Conservation (phyloP, 2,888 invertebrate genomes). For the Eueremaeus valkanovi region DNA sequence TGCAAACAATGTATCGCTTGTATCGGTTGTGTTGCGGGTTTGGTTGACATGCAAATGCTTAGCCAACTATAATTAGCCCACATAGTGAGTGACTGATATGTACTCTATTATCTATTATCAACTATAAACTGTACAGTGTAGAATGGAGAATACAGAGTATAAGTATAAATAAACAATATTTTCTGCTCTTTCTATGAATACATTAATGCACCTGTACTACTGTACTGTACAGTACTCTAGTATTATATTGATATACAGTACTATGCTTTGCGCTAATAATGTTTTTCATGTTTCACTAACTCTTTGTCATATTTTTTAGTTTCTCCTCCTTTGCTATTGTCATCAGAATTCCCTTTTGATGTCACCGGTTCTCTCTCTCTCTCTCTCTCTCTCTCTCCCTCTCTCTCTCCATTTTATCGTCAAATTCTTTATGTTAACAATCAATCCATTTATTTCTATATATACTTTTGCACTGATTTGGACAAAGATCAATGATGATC, state of each 20-base stretch:
- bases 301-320: background rate
- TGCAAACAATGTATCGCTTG: conserved; percentile 26
- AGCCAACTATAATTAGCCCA: conserved; percentile 33
- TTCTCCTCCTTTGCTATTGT: background rate
- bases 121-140: background rate
- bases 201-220: conserved; percentile 21
- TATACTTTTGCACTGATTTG: no score
- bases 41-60: conserved; percentile 33
- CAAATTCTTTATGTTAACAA: no score
- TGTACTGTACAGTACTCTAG: background rate
- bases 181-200: conserved; percentile 27
- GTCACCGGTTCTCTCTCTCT: no score
- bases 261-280: conserved; percentile 12
- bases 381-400: no score
- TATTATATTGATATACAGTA: no score
- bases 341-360: conserved; percentile 15
- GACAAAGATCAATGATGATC: no score
- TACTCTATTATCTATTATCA: no score
- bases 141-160: no score
- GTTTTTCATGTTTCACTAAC: conserved; percentile 29
- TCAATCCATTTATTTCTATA: no score
- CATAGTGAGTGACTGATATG: conserved; percentile 13
- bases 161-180: conserved; percentile 35
- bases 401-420: no score
- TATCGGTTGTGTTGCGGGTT: conserved; percentile 2